phyloP scores from a whole-genome alignment of 2,888 invertebrate species.

The Apodemia duryi region DNA sequence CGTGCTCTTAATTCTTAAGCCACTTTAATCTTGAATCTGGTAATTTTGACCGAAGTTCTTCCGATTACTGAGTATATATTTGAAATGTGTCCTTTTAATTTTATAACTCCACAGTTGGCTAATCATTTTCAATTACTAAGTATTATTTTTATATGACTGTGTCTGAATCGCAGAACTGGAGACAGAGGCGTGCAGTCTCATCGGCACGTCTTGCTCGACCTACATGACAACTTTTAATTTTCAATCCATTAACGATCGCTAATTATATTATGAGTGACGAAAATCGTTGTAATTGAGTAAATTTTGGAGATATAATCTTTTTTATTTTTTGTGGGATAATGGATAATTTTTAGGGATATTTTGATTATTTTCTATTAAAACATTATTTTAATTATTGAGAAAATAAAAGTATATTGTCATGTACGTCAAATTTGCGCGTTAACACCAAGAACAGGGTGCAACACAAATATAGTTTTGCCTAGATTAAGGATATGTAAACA shows the following conservation, averaged over 20 bases:
- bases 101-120: slow-evolving; percentile 9
- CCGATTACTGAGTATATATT: not conserved
- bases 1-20: no score
- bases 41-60: no score
- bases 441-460: not conserved
- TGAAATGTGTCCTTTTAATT: not conserved
- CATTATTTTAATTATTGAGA: no score
- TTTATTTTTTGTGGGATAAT: no score
- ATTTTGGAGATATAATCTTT: no score
- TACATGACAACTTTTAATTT: not conserved
- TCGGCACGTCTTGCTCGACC: not conserved
- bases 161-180: not conserved
- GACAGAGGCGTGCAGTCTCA: not conserved
- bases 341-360: no score
- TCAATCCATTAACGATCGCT: not conserved
- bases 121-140: slow-evolving; percentile 4
- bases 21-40: no score
- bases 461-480: not conserved
- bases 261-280: no score
- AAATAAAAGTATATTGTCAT: not conserved
- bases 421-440: not conserved
- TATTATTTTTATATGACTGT: slow-evolving; percentile 8
- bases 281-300: no score
- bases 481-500: not conserved
- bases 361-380: not conserved